These are phyloP conservation scores for Scolopax mira DNA, from an alignment of 2,113 vertebrate genomes.

Conservation along the genomic window DNA sequence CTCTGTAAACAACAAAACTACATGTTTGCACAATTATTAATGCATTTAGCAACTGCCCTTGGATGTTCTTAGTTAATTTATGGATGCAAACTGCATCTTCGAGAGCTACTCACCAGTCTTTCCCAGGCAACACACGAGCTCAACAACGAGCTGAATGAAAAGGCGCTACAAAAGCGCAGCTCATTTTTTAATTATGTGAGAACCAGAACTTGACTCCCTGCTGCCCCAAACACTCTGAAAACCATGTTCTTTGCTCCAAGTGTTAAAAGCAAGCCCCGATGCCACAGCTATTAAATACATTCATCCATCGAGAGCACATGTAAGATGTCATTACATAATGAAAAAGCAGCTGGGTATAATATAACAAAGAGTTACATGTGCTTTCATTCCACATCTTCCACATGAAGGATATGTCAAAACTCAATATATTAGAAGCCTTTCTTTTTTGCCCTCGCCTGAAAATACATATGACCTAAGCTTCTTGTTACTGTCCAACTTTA, in stretches of 20 bases:
- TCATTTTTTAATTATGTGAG: conserved; percentile 17
- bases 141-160: background rate
- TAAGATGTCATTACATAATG: background rate
- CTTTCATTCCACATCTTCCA: background rate
- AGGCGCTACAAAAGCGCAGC: background rate
- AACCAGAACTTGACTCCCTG: background rate
- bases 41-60: background rate
- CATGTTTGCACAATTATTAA: background rate
- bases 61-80: background rate
- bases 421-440: background rate
- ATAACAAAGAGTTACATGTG: background rate
- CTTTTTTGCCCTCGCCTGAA: background rate
- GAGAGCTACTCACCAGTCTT: background rate
- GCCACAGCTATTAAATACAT: background rate
- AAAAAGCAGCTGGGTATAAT: background rate
- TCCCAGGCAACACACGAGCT: background rate
- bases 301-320: background rate
- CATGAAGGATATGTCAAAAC: background rate
- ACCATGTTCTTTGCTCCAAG: background rate
- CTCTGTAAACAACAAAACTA: background rate
- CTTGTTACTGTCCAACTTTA: background rate
- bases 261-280: background rate
- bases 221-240: background rate
- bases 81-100: background rate
- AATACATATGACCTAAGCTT: background rate